Conservation (phyloP, 2,797 vertebrate genomes). For the Myotis daubentonii region DNA sequence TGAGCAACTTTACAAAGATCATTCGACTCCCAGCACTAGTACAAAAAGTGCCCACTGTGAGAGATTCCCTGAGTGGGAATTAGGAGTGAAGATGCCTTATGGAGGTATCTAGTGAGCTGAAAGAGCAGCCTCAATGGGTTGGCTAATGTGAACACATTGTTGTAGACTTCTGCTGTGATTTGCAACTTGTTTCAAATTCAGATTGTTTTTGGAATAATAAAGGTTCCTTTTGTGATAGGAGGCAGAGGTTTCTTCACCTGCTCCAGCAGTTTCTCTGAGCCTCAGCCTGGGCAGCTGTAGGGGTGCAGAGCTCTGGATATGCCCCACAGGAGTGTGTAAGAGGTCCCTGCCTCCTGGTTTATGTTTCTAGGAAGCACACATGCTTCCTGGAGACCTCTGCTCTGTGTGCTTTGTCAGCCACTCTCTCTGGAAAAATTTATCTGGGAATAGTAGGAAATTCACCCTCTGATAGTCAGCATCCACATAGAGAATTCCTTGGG, state of each 20-base stretch:
- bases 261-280: accelerated
- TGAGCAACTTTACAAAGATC: slow-evolving; percentile 55
- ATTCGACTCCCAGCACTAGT: slow-evolving; percentile 69
- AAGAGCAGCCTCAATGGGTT: not conserved
- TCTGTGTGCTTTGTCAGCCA: not conserved
- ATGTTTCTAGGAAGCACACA: accelerated
- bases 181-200: slow-evolving; percentile 78
- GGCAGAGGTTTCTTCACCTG: not conserved
- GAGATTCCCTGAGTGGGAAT: slow-evolving; percentile 66
- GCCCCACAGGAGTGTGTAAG: accelerated
- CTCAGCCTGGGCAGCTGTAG: too few relatives aligned
- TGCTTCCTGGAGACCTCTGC: not conserved
- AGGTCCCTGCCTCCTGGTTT: accelerated
- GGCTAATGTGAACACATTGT: slow-evolving; percentile 56
- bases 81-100: slow-evolving; percentile 67
- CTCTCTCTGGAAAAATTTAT: too few relatives aligned
- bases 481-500: accelerated
- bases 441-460: too few relatives aligned
- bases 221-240: accelerated
- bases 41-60: slow-evolving; percentile 72
- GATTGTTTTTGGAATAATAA: not conserved
- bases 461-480: too few relatives aligned
- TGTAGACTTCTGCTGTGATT: slow-evolving; percentile 68
- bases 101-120: slow-evolving; percentile 57
- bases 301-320: accelerated